Evolutionary conservation across 1,140 invertebrate genomes (phyloP).

Genomic region (Zaprionus lachaisei): DNA sequence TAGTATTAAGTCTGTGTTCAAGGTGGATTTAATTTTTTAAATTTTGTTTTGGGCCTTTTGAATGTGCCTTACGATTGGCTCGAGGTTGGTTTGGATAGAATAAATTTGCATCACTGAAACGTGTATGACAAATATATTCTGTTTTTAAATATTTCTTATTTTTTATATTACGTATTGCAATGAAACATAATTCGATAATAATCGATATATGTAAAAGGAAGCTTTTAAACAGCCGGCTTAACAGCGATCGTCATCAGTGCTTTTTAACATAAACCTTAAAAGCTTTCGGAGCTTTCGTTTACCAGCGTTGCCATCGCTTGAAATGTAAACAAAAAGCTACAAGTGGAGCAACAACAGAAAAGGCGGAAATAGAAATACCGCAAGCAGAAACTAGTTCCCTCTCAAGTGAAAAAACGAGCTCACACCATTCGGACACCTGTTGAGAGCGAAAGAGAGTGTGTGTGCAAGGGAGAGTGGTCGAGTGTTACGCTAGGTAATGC

Average conservation of each 20-base stretch:
- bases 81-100: slow-evolving; percentile 3
- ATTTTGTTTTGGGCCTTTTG: slow-evolving; percentile 3
- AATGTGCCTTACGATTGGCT: neutral
- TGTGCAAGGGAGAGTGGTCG: neutral
- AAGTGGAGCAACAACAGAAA: slow-evolving; percentile 11
- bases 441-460: slow-evolving; percentile 13
- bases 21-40: slow-evolving; percentile 27
- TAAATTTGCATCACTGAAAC: neutral
- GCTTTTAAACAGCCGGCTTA: neutral
- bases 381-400: slow-evolving; percentile 8
- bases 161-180: neutral
- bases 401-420: neutral
- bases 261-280: slow-evolving; percentile 3
- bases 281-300: neutral
- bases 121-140: neutral
- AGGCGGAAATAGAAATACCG: slow-evolving; percentile 22
- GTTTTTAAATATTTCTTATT: neutral
- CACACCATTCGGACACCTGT: slow-evolving; percentile 22
- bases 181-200: neutral
- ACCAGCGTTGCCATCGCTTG: neutral
- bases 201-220: neutral
- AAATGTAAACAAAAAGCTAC: slow-evolving; percentile 33
- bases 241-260: slow-evolving; percentile 22
- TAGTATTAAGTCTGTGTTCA: slow-evolving; percentile 21
- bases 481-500: neutral